Evolutionary conservation across 2,888 invertebrate genomes (phyloP), one percentile per base, ranked within the genome.

Genomic region (Melolontha melolontha): DNA sequence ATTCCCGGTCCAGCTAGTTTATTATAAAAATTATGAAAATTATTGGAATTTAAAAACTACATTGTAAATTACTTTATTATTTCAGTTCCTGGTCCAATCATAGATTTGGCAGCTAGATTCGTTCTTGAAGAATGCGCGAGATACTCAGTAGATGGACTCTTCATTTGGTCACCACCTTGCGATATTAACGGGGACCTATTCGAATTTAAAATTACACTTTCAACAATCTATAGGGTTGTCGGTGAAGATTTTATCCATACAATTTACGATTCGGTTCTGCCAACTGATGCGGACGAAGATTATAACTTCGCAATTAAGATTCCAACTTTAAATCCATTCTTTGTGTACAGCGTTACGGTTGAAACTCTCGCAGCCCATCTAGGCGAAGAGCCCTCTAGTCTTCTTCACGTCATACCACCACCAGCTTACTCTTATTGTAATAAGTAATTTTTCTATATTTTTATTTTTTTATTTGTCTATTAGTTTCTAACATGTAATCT

Each of bases 241-340:
- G 49, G 49, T 34, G 47, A 47, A 57, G 49, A 27, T 41, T 17
- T 12, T 6, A 22, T 11, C 11, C 39, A 57, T 12, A 39, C 44
- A 14, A 44, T 17, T 12, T 6, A 8, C 7, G 34, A 29, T 10
- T 39, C 39, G 0, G 7, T 66, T 1, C 14, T 6, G 8, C n/a
- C 64, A 16, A 41, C 5, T 6, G 41, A 54, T 6, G 44, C 42
- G 40, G 10, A 41, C 14, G 17, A 40, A 34, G 41, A 66, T 40
- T 29, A 50, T 5, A 29, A 11, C 16, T 66, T 57, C 29, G n/a
- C 14, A 2, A 41, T 50, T 11, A n/a, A 22, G 12, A 44, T 66
- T n/a, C 50, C 57, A 10, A 50, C 49, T 5, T 11, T 66, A 39
- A 66, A 66, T 59, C 66, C 66, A 0, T 55, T 66, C 49, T 66